phyloP scores from a whole-genome alignment of 2,113 vertebrate species.

The Coptodon bakossiorum region DNA sequence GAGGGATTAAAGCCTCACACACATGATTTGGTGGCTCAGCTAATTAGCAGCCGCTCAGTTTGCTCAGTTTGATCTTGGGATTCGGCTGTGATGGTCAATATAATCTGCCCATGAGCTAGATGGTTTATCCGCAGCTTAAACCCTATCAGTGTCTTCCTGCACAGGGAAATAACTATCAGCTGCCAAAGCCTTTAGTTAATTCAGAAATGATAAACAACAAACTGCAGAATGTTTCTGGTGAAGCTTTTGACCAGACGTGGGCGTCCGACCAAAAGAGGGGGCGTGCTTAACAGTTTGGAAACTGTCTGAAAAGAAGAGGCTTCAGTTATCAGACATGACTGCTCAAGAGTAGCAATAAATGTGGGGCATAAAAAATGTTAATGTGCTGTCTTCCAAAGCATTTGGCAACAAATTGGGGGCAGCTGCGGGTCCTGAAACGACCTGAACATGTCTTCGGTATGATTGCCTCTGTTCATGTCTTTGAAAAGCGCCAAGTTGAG shows the following conservation, averaged over 20 bases:
- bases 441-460: neutral
- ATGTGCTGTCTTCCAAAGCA: constrained; percentile 9
- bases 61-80: neutral
- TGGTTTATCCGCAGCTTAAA: neutral
- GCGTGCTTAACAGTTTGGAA: neutral
- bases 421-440: neutral
- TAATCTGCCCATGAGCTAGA: neutral
- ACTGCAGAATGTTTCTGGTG: neutral
- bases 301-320: neutral
- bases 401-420: constrained; percentile 22
- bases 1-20: neutral
- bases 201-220: neutral
- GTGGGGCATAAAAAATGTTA: neutral
- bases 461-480: neutral
- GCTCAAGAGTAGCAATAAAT: neutral
- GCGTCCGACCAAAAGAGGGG: neutral
- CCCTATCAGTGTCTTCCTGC: neutral
- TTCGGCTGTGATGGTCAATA: neutral
- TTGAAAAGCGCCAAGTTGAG: neutral
- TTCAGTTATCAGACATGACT: neutral
- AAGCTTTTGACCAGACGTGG: constrained; percentile 5
- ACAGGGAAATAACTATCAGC: neutral
- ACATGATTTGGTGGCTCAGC: neutral
- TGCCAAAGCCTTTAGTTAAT: neutral
- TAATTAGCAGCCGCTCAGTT: constrained; percentile 6